Evolutionary conservation across 1,140 invertebrate genomes (phyloP).

Genomic region (Portunus trituberculatus): DNA sequence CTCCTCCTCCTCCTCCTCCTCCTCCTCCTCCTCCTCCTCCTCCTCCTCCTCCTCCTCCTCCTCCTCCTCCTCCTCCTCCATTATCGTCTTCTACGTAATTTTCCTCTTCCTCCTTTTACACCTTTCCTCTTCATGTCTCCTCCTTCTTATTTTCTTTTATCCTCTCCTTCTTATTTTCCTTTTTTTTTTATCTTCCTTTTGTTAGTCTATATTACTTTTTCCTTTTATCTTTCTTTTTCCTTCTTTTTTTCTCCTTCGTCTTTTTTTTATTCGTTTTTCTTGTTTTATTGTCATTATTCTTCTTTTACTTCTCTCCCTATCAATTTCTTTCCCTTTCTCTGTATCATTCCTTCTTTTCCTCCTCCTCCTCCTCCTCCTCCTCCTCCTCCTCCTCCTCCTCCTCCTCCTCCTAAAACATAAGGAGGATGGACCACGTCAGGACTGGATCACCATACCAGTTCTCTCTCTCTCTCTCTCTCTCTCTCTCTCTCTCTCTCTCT

Average conservation of each 20-base stretch:
- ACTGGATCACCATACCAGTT: neutral
- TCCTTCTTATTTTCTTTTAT: neutral
- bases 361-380: neutral
- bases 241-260: neutral
- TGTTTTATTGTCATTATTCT: neutral
- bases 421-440: neutral
- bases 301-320: neutral
- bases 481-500: constrained; percentile 16
- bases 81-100: neutral
- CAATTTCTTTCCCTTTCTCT: neutral
- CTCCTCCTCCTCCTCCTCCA: neutral
- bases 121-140: neutral
- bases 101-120: neutral
- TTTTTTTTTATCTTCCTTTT: neutral
- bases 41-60: neutral
- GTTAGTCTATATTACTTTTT: neutral
- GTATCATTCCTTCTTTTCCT: neutral
- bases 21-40: neutral
- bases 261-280: neutral
- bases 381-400: neutral
- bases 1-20: neutral
- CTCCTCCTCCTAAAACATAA: neutral
- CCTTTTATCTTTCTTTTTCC: neutral
- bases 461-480: constrained; percentile 26
- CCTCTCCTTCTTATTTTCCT: neutral